These are phyloP conservation scores for Ceratina calcarata DNA, from an alignment of 1,140 invertebrate species.

Conservation along the genomic window DNA sequence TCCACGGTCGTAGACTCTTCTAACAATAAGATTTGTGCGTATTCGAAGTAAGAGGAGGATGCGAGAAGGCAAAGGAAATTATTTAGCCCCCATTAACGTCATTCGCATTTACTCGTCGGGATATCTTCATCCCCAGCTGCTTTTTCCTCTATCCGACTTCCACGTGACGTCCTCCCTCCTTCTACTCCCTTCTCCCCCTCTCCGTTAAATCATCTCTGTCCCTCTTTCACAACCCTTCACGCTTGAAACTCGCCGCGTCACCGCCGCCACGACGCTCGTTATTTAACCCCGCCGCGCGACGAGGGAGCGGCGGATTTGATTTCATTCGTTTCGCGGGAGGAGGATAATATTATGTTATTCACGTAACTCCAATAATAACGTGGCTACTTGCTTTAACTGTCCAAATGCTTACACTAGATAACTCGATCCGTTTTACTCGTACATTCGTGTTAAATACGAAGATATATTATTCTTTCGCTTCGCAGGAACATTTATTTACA, in stretches of 20 bases:
- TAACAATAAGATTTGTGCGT: constrained; percentile 60
- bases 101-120: constrained; percentile 73
- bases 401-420: constrained; percentile 56
- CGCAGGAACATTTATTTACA: no score
- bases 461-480: not conserved
- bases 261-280: constrained; percentile 58
- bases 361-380: constrained; percentile 68
- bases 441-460: not conserved
- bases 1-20: constrained; percentile 14
- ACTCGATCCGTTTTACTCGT: constrained; percentile 38
- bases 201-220: not conserved
- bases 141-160: not conserved
- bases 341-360: constrained; percentile 67
- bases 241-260: constrained; percentile 49
- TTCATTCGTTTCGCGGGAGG: constrained; percentile 66
- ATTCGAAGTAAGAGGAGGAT: constrained; percentile 43
- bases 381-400: constrained; percentile 58
- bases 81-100: constrained; percentile 78
- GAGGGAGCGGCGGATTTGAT: constrained; percentile 64
- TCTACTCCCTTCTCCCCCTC: constrained; percentile 9
- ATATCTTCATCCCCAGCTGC: constrained; percentile 30
- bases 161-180: not conserved
- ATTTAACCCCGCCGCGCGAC: constrained; percentile 62
- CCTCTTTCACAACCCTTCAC: constrained; percentile 30
- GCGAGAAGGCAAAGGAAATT: constrained; percentile 73